Evolutionary conservation across 2,888 invertebrate species (phyloP), one percentile per base, ranked within the genome.

Genomic region (Sipha maydis): DNA sequence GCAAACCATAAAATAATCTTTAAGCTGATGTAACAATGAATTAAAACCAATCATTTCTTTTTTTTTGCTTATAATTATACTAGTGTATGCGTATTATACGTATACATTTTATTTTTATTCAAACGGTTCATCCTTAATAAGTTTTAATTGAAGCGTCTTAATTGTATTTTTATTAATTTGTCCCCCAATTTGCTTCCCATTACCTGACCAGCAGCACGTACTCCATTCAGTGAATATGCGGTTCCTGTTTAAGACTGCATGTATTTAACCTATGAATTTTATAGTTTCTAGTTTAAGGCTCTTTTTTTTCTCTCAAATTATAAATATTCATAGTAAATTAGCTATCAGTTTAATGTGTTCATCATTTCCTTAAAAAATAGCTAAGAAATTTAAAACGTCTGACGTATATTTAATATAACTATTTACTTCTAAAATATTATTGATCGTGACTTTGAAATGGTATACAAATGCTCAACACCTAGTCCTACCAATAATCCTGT

Each of bases 1-100:
- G 14, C 28, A 41, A 14, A 25, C 41, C 56, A 61, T 56, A 83
- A 75, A 61, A 61, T 76, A 84, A 84, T 76, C 38, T 9, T 38
- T 28, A 41, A 76, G 38, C 84, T 84, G 84, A 84, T 76, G 84
- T 56, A 84, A 84, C 61, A 84, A 61, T 84, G 75, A 84, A 84
- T 84, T 84, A 76, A 76, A 84, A 38, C 21, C 76, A 61, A 84
- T 84, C 84, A 84, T 76, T 11, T 31, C 56, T 84, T 75, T 84
- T 38, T 9, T 71, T 28, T 25, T 67, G 14, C 11, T 25, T 25
- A 56, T 28, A 67, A 69, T 38, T 75, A 38, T 38, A 75, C 25
- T 21, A 25, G 21, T 41, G 8, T 41, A 41, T 41, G 11, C 11
- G 11, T 41, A 41, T 41, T 80, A 28, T 67, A 80, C n/a, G 1